Evolutionary conservation across 2,113 vertebrate species (phyloP).

Genomic region (Pristiophorus japonicus): DNA sequence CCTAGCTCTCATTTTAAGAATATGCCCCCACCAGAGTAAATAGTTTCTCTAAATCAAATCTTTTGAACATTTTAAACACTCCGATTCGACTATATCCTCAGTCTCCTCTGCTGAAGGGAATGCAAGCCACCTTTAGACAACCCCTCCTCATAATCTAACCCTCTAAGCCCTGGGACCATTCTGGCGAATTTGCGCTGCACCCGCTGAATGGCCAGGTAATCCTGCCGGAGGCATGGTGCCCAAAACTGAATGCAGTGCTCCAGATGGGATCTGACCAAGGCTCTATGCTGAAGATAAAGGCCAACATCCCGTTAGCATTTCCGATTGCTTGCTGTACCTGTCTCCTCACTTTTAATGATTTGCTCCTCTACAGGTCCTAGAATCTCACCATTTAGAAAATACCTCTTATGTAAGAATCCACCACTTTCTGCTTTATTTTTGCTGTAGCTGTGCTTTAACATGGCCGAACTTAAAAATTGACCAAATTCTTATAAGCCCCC

Average conservation of each 20-base stretch:
- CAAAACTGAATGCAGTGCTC: neutral
- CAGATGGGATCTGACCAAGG: neutral
- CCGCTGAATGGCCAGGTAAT: neutral
- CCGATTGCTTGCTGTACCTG: neutral
- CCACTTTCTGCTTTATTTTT: too few species aligned
- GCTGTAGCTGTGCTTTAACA: too few species aligned
- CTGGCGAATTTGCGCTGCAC: neutral
- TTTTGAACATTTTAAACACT: neutral
- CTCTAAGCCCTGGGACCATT: neutral
- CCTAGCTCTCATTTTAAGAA: neutral
- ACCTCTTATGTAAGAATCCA: too few species aligned
- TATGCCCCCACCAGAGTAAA: neutral
- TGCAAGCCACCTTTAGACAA: neutral
- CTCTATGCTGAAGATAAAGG: neutral
- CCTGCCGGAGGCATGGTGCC: neutral
- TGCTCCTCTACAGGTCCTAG: neutral
- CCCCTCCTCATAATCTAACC: neutral
- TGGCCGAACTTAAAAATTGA: too few species aligned
- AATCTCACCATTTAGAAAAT: neutral
- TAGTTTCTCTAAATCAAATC: neutral
- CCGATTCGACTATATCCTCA: neutral
- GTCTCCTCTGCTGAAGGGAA: neutral
- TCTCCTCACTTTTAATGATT: neutral
- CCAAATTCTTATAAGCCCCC: too few species aligned
- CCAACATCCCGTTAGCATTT: neutral